Conservation (phyloP, 2,888 invertebrate genomes). For the Eudemis profundana region DNA sequence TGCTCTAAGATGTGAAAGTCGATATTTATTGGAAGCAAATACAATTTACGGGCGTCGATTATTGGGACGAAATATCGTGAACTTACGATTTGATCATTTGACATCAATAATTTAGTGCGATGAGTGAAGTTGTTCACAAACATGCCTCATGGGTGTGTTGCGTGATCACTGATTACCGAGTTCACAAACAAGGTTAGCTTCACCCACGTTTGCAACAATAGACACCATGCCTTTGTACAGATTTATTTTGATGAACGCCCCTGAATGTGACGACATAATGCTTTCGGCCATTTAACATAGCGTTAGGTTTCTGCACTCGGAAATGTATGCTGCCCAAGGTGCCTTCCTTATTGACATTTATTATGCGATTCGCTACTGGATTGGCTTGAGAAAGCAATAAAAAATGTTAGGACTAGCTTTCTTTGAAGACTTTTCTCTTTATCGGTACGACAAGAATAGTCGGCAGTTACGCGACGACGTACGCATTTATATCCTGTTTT, state of each 20-base stretch:
- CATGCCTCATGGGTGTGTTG: conserved; percentile 37
- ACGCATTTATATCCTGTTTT: conserved; percentile 24
- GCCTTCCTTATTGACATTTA: conserved; percentile 32
- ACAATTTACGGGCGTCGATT: conserved; percentile 2
- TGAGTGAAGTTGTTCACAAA: conserved; percentile 32
- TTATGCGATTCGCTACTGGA: conserved; percentile 25
- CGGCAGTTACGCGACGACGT: conserved; percentile 7
- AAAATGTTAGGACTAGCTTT: conserved; percentile 14
- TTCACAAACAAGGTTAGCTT: conserved; percentile 34
- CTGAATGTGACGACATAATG: conserved; percentile 32
- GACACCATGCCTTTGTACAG: conserved; percentile 29
- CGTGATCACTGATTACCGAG: conserved; percentile 34
- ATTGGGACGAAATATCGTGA: conserved; percentile 12
- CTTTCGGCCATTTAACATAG: conserved; percentile 42
- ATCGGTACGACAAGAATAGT: conserved; percentile 19
- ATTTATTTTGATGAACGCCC: conserved; percentile 44
- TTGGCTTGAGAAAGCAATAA: conserved; percentile 27
- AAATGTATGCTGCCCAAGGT: conserved; percentile 40
- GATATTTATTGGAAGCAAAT: conserved; percentile 15
- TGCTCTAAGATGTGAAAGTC: conserved; percentile 29
- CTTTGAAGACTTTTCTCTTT: conserved; percentile 34
- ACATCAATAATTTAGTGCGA: conserved; percentile 28
- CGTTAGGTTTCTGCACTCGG: conserved; percentile 40
- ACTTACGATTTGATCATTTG: conserved; percentile 40
- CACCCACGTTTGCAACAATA: conserved; percentile 40